Base-by-base conservation (phyloP, 2,797 vertebrate species). In the Staurois parvus region DNA sequence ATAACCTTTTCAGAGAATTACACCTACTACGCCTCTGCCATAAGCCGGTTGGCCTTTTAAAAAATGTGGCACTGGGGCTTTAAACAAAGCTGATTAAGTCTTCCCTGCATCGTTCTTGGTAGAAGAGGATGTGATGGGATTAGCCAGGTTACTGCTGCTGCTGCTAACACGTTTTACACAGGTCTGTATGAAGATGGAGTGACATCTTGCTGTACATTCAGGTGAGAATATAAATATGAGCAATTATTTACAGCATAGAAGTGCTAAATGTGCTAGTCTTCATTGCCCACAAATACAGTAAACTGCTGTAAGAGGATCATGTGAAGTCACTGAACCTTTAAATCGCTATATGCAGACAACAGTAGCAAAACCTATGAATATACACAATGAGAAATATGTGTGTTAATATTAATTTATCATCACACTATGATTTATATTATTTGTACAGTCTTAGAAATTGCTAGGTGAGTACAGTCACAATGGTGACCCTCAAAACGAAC, bases 121-220 rank as follows among this genome's bases (percentile, higher is more conserved):
- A 69, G 91, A 92, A 93, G 91, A 91, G 93, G 93, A 93, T 91
- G 88, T 92, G 79, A 89, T 19, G 76, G 91, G 94, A 90, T 94
- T 92, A 92, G 91, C 90, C 80, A 42, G 87, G 89, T 87, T 90
- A 64, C n/a, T n/a, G 37, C 37, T 37, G 8, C 83, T 89, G 87
- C 76, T 83, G 30, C 88, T 85, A 79, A 86, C 85, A 76, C 85
- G 42, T 85, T 42, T 81, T 74, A 32, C 48, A 34, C n/a, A 82
- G 85, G 40, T 82, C 74, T 86, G 32, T 17, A 26, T 82, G 64
- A 85, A 74, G 56, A 72, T 62, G 76, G n/a, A 28, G 42, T 85
- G 90, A 88, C 62, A 5, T 87, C 45, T 85, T 70, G 34, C 62
- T 12, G 24, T 76, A 34, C 76, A 82, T 80, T 9, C 87, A 93